Evolutionary conservation across 1,140 invertebrate genomes (phyloP), one percentile per base, ranked within the genome.

Genomic region (Plutomurus gul): DNA sequence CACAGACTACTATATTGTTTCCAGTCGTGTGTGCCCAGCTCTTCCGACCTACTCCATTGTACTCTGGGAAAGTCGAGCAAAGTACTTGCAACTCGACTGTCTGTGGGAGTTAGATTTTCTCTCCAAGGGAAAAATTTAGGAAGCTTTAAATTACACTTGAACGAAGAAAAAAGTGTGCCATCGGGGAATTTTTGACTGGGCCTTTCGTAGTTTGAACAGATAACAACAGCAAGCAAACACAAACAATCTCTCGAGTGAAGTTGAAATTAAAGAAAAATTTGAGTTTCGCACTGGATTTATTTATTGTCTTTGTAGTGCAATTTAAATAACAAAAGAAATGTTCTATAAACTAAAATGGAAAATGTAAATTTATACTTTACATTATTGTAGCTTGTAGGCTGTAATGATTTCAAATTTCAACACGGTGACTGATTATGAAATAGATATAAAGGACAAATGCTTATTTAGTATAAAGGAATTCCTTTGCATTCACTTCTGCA

Each of bases 281-380:
- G 25, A 65, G 27, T 65, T 65, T 60, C 18, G 25, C 56, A n/a
- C 3, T 7, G 16, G 51, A 30, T 33, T 65, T 43, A 13, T 33
- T 25, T 65, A 65, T 65, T 65, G 16, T n/a, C n/a, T n/a, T n/a
- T n/a, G n/a, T 16, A n/a, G 16, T 30, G 27, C n/a, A 65, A 65
- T 65, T 65, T 65, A 65, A 65, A 65, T 65, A 65, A 65, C 56
- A 65, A 65, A 65, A n/a, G 56, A 33, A n/a, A n/a, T n/a, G 56
- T 27, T 65, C 36, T 65, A 33, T 25, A 65, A 65, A 30, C 36
- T 65, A 33, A 65, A 65, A 65, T 65, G 56, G 56, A 65, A n/a
- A n/a, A 65, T 65, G 56, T 65, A 65, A 65, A 65, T 65, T n/a
- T 33, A 65, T 65, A n/a, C n/a, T n/a, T n/a, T n/a, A n/a, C n/a